Percentiles rank a stretch among this genome's conserved stretches.
Conservation (phyloP, 2,888 invertebrate species). For the Philhelius pedissequus region DNA sequence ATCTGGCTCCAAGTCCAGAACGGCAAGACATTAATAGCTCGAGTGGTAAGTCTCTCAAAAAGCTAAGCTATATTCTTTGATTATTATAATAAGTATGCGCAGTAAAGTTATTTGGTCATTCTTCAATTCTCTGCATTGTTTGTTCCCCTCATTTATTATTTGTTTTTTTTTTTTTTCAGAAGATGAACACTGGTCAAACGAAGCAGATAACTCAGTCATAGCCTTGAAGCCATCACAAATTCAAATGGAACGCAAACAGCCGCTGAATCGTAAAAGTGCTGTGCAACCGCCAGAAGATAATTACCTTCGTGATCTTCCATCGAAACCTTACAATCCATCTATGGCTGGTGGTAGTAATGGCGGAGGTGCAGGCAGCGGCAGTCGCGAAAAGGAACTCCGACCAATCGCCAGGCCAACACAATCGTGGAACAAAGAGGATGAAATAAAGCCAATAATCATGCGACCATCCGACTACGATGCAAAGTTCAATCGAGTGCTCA, state of each 20-base stretch:
- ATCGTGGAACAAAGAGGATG: constrained; percentile 77
- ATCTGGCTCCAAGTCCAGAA: constrained; percentile 91
- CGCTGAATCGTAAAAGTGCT: constrained; percentile 76
- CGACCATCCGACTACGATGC: constrained; percentile 77
- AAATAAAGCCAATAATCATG: constrained; percentile 78
- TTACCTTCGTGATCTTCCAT: constrained; percentile 77
- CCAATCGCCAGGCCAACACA: constrained; percentile 58
- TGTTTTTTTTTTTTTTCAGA: constrained; percentile 70
- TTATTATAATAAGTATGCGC: not conserved
- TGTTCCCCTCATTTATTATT: not conserved
- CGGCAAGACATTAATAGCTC: constrained; percentile 79
- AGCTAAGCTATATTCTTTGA: not conserved
- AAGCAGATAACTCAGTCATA: constrained; percentile 78
- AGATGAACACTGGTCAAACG: constrained; percentile 78
- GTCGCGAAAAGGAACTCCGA: constrained; percentile 64
- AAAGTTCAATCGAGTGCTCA: constrained; percentile 77
- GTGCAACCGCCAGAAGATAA: constrained; percentile 77
- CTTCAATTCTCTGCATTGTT: constrained; percentile 3
- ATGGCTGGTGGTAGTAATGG: constrained; percentile 58
- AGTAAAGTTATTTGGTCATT: constrained; percentile 10
- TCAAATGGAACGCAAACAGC: constrained; percentile 74
- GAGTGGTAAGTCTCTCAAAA: constrained; percentile 77
- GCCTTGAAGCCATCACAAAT: constrained; percentile 77
- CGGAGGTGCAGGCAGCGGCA: constrained; percentile 64
- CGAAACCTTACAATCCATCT: constrained; percentile 75